These are phyloP conservation scores for Scyliorhinus canicula DNA, from an alignment of 2,797 vertebrate genomes.

Conservation along the genomic window DNA sequence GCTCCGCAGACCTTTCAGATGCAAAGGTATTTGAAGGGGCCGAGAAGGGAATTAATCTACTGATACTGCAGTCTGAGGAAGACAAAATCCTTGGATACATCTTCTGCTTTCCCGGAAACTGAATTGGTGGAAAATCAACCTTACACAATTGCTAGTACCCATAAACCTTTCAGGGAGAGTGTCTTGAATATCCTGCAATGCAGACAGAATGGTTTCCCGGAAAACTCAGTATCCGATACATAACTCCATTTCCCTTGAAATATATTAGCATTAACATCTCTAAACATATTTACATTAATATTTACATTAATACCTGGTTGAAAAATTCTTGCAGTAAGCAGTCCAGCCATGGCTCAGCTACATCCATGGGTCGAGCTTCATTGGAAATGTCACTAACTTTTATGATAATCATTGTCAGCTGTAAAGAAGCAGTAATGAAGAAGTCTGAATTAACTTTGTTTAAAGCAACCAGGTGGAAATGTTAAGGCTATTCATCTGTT, in stretches of 20 bases:
- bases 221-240: background rate
- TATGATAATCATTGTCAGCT: slow-evolving; percentile 71
- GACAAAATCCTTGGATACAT: background rate
- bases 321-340: slow-evolving; percentile 71
- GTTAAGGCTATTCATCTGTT: background rate
- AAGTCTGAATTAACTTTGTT: background rate
- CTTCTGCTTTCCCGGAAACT: background rate
- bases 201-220: background rate
- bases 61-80: background rate
- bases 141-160: background rate
- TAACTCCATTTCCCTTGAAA: background rate
- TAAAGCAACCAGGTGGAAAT: background rate
- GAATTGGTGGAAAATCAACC: background rate
- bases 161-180: background rate
- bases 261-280: background rate
- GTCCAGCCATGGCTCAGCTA: slow-evolving; percentile 71
- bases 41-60: background rate
- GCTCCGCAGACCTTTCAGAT: background rate
- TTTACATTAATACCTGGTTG: slow-evolving; percentile 60
- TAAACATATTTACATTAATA: background rate
- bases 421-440: slow-evolving; percentile 22
- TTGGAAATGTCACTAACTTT: slow-evolving; percentile 74
- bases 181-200: background rate
- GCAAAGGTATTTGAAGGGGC: background rate
- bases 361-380: slow-evolving; percentile 66